Evolutionary conservation across 2,113 vertebrate genomes (phyloP), one percentile per base, ranked within the genome.

Genomic region (Sterrhoptilus dennistouni): DNA sequence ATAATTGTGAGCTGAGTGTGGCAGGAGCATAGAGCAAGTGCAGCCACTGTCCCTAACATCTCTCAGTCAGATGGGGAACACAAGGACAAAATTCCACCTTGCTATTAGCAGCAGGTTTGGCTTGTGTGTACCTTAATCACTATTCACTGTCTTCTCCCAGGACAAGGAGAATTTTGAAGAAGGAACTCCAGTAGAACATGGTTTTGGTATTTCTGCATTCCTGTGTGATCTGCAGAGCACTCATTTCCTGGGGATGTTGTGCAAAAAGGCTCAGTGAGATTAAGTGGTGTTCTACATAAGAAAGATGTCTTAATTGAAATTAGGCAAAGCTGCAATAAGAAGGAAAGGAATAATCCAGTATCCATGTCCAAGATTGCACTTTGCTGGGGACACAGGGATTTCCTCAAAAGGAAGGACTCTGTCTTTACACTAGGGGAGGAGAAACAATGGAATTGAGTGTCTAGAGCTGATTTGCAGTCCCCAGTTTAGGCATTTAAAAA

Each of bases 211-310:
- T 78, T 83, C 33, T 86, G 6, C 14, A 8, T 16, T 79, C 13
- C 28, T 20, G 2, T 59, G 75, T 23, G 54, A 59, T 38, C 33
- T 71, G n/a, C 24, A 86, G 53, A 89, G 27, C 14, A 35, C 7
- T 3, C 0, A 0, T 76, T 18, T 29, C 38, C 18, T 75, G 44
- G 20, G 29, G 80, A 60, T 29, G 3, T 59, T 75, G 49, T 23
- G 33, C 11, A 56, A 56, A 68, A 83, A 50, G 25, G 2, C 19
- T 72, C 27, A 18, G 15, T 33, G 74, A 78, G 33, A 69, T 74
- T 72, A 29, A 60, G 24, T 15, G 8, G 1, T 59, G 3, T 33
- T 80, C 36, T 60, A 19, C 15, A 19, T 7, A 64, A 24, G 47
- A 86, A 83, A 76, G 13, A 27, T 28, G 33, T 31, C 5, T 36